These are phyloP conservation scores for Danaus melanippus DNA, from an alignment of 1,140 invertebrate species.

Conservation along the genomic window DNA sequence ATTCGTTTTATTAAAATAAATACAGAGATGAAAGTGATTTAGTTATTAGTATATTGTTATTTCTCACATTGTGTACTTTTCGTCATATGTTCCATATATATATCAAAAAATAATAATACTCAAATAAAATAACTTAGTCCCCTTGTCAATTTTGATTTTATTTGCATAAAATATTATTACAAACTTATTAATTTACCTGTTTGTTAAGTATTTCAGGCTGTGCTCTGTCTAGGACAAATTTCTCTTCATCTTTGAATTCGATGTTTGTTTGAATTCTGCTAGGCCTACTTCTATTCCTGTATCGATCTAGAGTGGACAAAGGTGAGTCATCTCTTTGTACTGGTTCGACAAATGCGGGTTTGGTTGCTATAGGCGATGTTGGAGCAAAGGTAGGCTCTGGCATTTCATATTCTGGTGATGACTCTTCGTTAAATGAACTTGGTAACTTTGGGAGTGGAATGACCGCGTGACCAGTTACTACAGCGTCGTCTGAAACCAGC, in stretches of 20 bases:
- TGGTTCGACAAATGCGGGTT: conserved; percentile 32
- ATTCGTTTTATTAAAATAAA: too few relatives aligned
- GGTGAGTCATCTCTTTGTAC: conserved; percentile 37
- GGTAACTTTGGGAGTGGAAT: conserved; percentile 71
- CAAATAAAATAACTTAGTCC: too few relatives aligned
- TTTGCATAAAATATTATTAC: background rate
- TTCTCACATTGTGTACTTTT: too few relatives aligned
- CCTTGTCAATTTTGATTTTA: too few relatives aligned
- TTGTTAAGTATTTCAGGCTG: conserved; percentile 66
- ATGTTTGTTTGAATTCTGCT: conserved; percentile 42
- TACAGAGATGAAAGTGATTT: too few relatives aligned
- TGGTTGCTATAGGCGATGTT: conserved; percentile 44
- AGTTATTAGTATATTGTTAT: too few relatives aligned
- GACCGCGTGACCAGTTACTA: conserved; percentile 64
- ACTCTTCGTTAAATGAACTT: conserved; percentile 58
- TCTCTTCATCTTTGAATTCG: conserved; percentile 63
- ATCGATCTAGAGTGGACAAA: conserved; percentile 60
- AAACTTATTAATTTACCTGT: conserved; percentile 39
- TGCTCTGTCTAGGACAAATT: conserved; percentile 60
- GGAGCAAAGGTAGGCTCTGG: conserved; percentile 43
- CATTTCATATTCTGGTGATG: conserved; percentile 42
- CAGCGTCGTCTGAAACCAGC: conserved; percentile 58
- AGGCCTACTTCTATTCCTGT: conserved; percentile 55
- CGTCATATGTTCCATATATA: too few relatives aligned
- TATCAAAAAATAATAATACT: too few relatives aligned